Base-by-base conservation (phyloP, 2,888 invertebrate genomes). In the Cheilosia variabilis region DNA sequence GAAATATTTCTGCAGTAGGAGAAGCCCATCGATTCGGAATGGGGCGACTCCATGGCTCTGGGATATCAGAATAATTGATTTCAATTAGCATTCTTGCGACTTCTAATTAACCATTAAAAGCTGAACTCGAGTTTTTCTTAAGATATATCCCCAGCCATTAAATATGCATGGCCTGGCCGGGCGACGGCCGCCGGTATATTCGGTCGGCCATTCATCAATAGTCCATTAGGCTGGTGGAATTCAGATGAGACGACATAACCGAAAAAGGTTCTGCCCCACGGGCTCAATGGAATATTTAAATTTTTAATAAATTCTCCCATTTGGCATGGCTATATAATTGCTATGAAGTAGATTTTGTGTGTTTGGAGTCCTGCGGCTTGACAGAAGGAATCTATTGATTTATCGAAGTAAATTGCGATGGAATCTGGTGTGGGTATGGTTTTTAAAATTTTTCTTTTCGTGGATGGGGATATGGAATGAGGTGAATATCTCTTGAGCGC, bases 41-140 rank as follows among this genome's bases (percentile, higher is more conserved):
- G 22, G 27, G 45, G 34, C 65, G 37, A 37, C 53, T 80, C 76
- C 34, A 76, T 72, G 55, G 57, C 69, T 71, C 50, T 47, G 62
- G 66, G 76, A 72, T 76, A 72, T 76, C 41, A 60, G 86, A 86
- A 86, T 86, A 86, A 86, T 86, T 86, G 80, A 86, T 86, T 86
- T 80, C 75, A 76, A 86, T 86, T 86, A 80, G 66, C 86, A 86
- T 86, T 86, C 72, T 76, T 72, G 55, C 57, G 76, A 60, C 66
- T 65, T 86, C 45, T 77, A 82, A 77, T 77, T 77, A 77, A 76
- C 76, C 81, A 60, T 77, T 72, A 69, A 55, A 66, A 66, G 75
- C 47, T 19, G 60, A 71, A 63, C 53, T 75, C 47, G 65, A 19
- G 53, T 66, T 62, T 55, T 73, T 53, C 73, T 73, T 65, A 57